Percentiles rank a stretch among this genome's conserved stretches.
Evolutionary conservation across 2,113 vertebrate species (phyloP).

Genomic region (Dinomys branickii): DNA sequence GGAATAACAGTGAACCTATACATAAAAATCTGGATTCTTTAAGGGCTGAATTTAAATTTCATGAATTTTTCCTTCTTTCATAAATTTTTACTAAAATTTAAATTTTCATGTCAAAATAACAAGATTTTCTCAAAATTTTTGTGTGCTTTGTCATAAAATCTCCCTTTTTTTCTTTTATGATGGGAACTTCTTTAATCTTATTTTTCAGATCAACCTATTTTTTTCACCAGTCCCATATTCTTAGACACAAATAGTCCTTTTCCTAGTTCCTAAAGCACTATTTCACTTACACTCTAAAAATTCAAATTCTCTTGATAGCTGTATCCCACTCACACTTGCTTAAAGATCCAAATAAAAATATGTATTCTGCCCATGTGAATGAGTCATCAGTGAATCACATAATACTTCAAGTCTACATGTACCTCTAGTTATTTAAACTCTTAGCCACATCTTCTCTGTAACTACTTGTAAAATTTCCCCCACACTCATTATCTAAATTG

Average conservation of each 20-base stretch:
- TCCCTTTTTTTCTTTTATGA: slow-evolving; percentile 3
- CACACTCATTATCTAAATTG: background rate
- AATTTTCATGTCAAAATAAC: background rate
- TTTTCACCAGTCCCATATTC: background rate
- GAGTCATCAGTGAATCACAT: slow-evolving; percentile 28
- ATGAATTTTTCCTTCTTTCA: no score
- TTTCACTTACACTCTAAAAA: background rate
- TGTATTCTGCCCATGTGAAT: background rate
- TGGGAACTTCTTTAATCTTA: background rate
- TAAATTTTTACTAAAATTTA: no score
- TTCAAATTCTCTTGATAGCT: background rate
- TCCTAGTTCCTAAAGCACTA: slow-evolving; percentile 14
- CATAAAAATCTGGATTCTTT: slow-evolving; percentile 19
- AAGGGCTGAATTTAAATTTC: no score
- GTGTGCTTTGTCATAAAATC: background rate
- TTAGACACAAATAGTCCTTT: slow-evolving; percentile 14
- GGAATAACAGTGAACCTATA: background rate
- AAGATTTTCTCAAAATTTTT: slow-evolving; percentile 12
- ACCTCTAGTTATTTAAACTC: background rate
- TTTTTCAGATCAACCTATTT: slow-evolving; percentile 33
- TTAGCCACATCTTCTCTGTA: background rate
- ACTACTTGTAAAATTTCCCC: background rate
- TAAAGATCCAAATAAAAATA: slow-evolving; percentile 43
- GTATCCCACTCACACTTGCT: background rate
- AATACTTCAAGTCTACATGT: background rate